Percentiles rank a stretch among this genome's conserved stretches.
These are phyloP conservation scores for Trichomycterus rosablanca DNA, from an alignment of 2,113 vertebrate genomes.

Conservation along the genomic window DNA sequence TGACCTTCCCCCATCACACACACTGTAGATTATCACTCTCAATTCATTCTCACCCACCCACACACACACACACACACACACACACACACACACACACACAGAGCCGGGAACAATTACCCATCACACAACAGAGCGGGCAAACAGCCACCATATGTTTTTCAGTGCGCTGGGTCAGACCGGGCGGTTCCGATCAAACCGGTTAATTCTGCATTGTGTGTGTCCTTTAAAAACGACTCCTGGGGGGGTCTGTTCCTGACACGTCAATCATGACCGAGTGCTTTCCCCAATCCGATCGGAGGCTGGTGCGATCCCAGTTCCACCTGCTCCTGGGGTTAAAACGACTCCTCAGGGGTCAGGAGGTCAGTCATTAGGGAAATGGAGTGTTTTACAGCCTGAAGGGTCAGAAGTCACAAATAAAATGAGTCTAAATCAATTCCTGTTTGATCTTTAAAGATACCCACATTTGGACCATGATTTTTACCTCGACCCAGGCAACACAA, in stretches of 20 bases:
- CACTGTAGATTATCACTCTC: neutral
- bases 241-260: neutral
- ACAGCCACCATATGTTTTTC: slow-evolving; percentile 4
- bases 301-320: neutral
- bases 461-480: no score
- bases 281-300: slow-evolving; percentile 17
- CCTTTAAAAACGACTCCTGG: no score
- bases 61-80: no score
- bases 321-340: slow-evolving; percentile 24
- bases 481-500: no score
- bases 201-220: no score
- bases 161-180: neutral
- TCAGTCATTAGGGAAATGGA: neutral
- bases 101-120: slow-evolving; percentile 7
- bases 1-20: neutral
- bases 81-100: slow-evolving; percentile 5
- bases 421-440: neutral
- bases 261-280: neutral
- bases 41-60: slow-evolving; percentile 2
- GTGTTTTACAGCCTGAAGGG: slow-evolving; percentile 14
- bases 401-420: slow-evolving; percentile 5
- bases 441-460: no score
- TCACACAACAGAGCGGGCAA: neutral
- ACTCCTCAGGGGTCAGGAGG: slow-evolving; percentile 24
- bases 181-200: neutral